Percentiles rank a stretch among this genome's conserved stretches.
Evolutionary conservation across 2,113 vertebrate species (phyloP).

Genomic region (Cygnus atratus): DNA sequence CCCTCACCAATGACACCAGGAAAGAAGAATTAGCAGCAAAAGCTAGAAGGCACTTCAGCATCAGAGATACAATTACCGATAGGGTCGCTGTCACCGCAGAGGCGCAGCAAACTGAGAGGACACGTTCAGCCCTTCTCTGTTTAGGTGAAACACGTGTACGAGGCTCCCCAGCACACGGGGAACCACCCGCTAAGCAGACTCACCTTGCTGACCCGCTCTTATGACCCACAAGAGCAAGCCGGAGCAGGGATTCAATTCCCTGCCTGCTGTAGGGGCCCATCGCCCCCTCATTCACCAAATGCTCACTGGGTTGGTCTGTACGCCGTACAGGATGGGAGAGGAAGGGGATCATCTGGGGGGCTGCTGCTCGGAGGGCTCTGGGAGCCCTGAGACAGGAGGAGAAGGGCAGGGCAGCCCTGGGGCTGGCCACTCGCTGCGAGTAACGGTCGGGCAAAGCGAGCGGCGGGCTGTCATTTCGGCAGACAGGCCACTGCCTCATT

Average conservation of each 20-base stretch:
- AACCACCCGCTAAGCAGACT: neutral
- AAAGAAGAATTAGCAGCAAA: neutral
- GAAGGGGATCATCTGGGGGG: neutral
- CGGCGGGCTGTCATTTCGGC: neutral
- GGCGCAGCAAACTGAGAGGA: neutral
- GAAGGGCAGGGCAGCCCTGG: neutral
- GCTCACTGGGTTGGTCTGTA: neutral
- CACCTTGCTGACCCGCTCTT: neutral
- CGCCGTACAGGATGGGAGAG: neutral
- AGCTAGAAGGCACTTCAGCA: neutral
- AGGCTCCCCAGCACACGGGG: neutral
- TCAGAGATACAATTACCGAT: neutral
- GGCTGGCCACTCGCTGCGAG: neutral
- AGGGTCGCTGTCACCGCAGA: neutral
- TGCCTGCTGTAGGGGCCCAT: neutral
- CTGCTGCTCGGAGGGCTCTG: neutral
- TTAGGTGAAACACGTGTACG: accelerated
- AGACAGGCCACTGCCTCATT: neutral
- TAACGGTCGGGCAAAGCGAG: neutral
- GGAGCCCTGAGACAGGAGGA: neutral
- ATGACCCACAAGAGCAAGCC: neutral
- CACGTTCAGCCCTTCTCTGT: neutral
- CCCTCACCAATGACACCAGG: neutral
- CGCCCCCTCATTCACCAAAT: neutral
- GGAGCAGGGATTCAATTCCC: neutral